Conservation (phyloP, 1,140 invertebrate species). For the Temnothorax nylanderi region DNA sequence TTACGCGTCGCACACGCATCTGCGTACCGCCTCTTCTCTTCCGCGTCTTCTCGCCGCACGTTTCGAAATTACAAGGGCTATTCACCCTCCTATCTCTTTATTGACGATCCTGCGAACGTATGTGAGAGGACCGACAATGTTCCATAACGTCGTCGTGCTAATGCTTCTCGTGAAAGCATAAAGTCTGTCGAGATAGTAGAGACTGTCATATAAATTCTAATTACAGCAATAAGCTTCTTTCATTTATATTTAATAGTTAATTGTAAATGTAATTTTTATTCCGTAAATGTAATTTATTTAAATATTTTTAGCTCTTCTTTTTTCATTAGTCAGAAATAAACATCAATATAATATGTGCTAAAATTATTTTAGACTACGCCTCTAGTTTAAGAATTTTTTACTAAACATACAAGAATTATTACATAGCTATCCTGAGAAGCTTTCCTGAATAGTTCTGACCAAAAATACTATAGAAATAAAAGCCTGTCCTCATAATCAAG, state of each 20-base stretch:
- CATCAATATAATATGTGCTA: not conserved
- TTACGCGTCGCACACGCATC: slow-evolving; percentile 70
- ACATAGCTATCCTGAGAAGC: not conserved
- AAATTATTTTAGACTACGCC: not conserved
- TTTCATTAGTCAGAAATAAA: not conserved
- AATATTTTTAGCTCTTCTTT: not conserved
- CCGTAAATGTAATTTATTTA: not conserved
- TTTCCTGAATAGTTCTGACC: not conserved
- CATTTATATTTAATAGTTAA: not conserved
- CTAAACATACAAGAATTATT: not conserved
- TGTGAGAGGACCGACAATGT: slow-evolving; percentile 48
- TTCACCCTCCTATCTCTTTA: slow-evolving; percentile 56
- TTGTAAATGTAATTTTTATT: not conserved
- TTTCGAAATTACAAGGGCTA: slow-evolving; percentile 54
- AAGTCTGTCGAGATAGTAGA: not conserved
- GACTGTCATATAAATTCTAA: not conserved
- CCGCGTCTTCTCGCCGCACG: slow-evolving; percentile 28
- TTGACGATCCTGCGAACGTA: slow-evolving; percentile 44
- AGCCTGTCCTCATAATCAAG: not conserved
- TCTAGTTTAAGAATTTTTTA: not conserved
- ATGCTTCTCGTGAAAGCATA: not conserved
- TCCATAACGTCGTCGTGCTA: not conserved
- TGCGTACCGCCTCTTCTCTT: slow-evolving; percentile 57
- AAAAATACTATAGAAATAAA: not conserved
- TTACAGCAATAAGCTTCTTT: not conserved